phyloP scores from a whole-genome alignment of 2,113 vertebrate species.

The Albula goreensis region DNA sequence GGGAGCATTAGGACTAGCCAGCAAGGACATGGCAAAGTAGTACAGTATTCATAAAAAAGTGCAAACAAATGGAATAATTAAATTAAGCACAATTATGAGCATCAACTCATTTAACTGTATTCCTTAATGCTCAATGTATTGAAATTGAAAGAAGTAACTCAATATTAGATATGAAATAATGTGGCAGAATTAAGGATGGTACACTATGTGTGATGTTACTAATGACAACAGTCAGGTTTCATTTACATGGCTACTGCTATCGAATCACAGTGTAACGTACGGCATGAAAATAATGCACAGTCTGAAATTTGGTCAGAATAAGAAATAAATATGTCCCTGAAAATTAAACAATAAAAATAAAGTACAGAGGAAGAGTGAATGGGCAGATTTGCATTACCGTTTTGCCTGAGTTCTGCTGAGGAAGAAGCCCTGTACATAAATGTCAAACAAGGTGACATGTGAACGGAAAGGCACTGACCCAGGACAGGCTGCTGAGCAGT shows the following conservation, averaged over 20 bases:
- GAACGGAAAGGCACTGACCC: constrained; percentile 43
- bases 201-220: no score
- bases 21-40: constrained; percentile 33
- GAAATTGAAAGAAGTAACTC: background rate
- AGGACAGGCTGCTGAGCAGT: constrained; percentile 23
- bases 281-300: no score
- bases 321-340: background rate
- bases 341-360: background rate
- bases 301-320: no score
- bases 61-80: constrained; percentile 41
- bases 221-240: no score
- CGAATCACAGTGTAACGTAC: no score
- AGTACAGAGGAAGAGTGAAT: background rate
- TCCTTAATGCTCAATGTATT: background rate
- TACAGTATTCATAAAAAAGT: constrained; percentile 37
- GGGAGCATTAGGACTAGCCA: constrained; percentile 57
- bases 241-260: no score
- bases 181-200: no score
- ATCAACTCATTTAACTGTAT: background rate
- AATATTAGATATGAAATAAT: no score
- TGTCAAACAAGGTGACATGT: constrained; percentile 38
- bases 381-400: constrained; percentile 14
- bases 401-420: background rate
- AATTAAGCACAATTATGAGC: constrained; percentile 41
- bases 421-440: constrained; percentile 30